These are phyloP conservation scores for Scomber colias DNA, from an alignment of 2,113 vertebrate species.

Conservation along the genomic window DNA sequence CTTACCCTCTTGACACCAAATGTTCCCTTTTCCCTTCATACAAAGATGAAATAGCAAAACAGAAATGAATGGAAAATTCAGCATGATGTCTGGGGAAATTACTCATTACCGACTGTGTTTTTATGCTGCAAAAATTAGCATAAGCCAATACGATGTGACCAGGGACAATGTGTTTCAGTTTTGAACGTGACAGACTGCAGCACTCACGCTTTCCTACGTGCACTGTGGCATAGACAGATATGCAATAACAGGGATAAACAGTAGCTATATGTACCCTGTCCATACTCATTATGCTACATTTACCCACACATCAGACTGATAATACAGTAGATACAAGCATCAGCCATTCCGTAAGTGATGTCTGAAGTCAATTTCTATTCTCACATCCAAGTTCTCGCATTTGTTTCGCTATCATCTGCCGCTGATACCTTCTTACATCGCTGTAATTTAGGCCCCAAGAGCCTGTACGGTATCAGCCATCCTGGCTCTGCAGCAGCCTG, in stretches of 20 bases:
- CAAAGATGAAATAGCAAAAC: conserved; percentile 47
- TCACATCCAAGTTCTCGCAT: neutral
- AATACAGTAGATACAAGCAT: conserved; percentile 9
- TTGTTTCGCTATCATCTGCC: neutral
- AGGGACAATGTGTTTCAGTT: conserved; percentile 17
- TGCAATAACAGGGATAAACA: conserved; percentile 1
- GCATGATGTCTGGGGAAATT: conserved; percentile 47
- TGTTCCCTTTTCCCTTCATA: conserved; percentile 4
- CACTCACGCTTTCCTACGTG: neutral
- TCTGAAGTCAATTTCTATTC: neutral
- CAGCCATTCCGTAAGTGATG: conserved; percentile 15
- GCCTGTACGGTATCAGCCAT: neutral
- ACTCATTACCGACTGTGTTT: conserved; percentile 50
- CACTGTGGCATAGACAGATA: conserved; percentile 7
- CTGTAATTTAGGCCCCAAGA: conserved; percentile 19
- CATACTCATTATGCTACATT: conserved; percentile 20
- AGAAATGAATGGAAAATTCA: conserved; percentile 42
- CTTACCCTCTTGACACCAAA: conserved; percentile 27
- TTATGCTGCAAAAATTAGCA: conserved; percentile 50
- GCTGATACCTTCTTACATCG: conserved; percentile 13
- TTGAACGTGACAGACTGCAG: conserved; percentile 11
- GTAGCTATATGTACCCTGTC: conserved; percentile 2
- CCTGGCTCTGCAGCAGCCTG: neutral
- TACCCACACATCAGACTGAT: conserved; percentile 25
- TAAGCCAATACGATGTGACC: conserved; percentile 43